Percentiles rank a stretch among this genome's conserved stretches.
phyloP scores from a whole-genome alignment of 2,888 invertebrate species.

The Leptinotarsa rubiginosa region DNA sequence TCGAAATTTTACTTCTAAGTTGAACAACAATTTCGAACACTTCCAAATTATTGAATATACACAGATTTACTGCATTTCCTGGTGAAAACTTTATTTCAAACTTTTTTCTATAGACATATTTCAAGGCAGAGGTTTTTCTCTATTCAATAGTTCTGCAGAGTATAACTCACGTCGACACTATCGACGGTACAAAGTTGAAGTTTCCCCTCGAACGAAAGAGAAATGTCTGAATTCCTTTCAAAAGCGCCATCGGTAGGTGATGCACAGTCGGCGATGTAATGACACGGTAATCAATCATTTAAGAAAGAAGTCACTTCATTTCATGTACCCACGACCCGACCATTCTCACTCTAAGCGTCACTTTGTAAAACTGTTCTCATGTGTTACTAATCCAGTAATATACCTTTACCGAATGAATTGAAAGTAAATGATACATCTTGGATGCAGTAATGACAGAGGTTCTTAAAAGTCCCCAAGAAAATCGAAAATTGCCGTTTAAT shows the following conservation, averaged over 20 bases:
- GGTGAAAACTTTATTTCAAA: no score
- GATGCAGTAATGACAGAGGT: conserved; percentile 30
- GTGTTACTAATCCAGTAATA: conserved; percentile 41
- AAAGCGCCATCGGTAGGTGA: background rate
- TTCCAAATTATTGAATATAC: no score
- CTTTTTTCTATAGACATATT: no score
- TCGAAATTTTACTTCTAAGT: no score
- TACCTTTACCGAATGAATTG: conserved; percentile 36
- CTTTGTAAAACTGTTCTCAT: conserved; percentile 27
- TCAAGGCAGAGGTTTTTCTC: no score
- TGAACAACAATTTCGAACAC: no score
- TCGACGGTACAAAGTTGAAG: background rate
- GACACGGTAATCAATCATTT: conserved; percentile 15
- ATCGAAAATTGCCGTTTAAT: conserved; percentile 40
- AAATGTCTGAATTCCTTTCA: background rate
- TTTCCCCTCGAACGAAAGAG: background rate
- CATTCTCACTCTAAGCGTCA: conserved; percentile 29
- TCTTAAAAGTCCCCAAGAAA: conserved; percentile 34
- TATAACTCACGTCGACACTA: background rate
- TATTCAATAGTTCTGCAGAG: no score
- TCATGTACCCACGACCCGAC: background rate
- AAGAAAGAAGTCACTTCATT: background rate
- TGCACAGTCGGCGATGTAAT: background rate
- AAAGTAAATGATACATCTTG: conserved; percentile 41
- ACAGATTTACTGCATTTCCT: no score